Evolutionary conservation across 1,140 invertebrate genomes (phyloP), one percentile per base, ranked within the genome.

Genomic region (Carcinoscorpius rotundicauda): DNA sequence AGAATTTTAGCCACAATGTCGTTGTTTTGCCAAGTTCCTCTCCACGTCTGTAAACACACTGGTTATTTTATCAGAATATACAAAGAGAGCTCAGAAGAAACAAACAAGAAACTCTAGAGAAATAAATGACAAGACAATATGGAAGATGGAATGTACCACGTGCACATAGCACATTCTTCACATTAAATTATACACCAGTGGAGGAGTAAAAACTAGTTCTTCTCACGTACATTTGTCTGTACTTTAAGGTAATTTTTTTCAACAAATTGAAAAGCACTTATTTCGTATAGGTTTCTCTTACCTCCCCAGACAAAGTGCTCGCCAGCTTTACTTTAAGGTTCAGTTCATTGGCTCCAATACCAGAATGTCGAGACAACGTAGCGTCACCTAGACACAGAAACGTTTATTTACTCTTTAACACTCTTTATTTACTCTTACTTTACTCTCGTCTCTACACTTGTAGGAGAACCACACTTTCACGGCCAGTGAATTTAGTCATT

Each of bases 21-120:
- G 79, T 97, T 98, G 66, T 93, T 94, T 77, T 99, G 97, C 95
- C 96, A 99, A 61, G 87, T 84, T 4, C 96, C 97, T 68, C 91
- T 84, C 89, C 94, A 99, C 4, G 94, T 89, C 72, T 81, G 66
- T 55, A 69, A 61, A 58, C 51, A 49, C 61, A n/a, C 61, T 58
- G 5, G 48, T 51, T 49, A 61, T 10, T 29, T 29, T 29, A 29
- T 29, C 2, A 29, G 29, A 29, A 29, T 29, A 29, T 29, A 29
- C 29, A 29, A 29, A 29, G 29, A 29, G 0, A 29, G 29, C 29
- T 29, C 2, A 29, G 29, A 29, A 29, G 29, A 29, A 29, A 29
- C 29, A 29, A 29, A 29, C 29, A 29, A 29, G 29, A 29, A 29
- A 29, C 29, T 29, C 29, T 1, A 29, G 29, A 29, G 29, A 29